phyloP scores from a whole-genome alignment of 2,888 invertebrate species.

The Chloroclystis v-ata region DNA sequence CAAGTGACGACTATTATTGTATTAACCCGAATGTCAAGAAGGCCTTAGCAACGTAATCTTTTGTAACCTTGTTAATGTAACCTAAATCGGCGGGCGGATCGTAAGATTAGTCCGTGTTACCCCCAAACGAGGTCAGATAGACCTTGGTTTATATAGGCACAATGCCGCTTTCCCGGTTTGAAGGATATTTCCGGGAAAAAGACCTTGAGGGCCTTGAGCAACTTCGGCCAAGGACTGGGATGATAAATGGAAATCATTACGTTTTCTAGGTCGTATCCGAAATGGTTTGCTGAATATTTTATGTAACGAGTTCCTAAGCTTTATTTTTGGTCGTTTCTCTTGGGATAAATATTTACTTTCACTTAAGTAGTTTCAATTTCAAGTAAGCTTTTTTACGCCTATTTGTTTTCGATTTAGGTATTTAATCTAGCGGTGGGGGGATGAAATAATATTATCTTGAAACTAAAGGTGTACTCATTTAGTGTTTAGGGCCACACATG shows the following conservation, averaged over 20 bases:
- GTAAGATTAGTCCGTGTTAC: constrained; percentile 41
- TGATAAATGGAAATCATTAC: constrained; percentile 64
- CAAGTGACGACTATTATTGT: neutral
- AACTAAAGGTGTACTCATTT: too few species aligned
- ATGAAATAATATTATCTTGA: too few species aligned
- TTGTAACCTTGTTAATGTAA: constrained; percentile 48
- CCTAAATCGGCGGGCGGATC: constrained; percentile 43
- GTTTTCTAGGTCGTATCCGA: constrained; percentile 57
- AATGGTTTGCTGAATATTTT: constrained; percentile 53
- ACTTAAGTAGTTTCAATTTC: neutral
- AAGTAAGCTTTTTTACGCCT: too few species aligned
- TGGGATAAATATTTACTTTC: constrained; percentile 7
- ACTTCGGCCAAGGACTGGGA: constrained; percentile 62
- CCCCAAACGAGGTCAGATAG: constrained; percentile 44
- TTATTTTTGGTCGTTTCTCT: constrained; percentile 22
- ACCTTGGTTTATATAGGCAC: constrained; percentile 50
- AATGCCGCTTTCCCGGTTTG: constrained; percentile 43
- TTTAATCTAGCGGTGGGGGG: too few species aligned
- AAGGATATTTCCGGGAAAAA: constrained; percentile 62
- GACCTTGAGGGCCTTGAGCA: constrained; percentile 67
- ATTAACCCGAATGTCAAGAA: constrained; percentile 27
- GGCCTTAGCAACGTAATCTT: constrained; percentile 35
- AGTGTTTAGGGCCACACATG: too few species aligned
- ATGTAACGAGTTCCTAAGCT: constrained; percentile 27
- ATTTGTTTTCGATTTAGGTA: too few species aligned